phyloP scores from a whole-genome alignment of 2,113 vertebrate species.

The Cyprinodon variegatus region DNA sequence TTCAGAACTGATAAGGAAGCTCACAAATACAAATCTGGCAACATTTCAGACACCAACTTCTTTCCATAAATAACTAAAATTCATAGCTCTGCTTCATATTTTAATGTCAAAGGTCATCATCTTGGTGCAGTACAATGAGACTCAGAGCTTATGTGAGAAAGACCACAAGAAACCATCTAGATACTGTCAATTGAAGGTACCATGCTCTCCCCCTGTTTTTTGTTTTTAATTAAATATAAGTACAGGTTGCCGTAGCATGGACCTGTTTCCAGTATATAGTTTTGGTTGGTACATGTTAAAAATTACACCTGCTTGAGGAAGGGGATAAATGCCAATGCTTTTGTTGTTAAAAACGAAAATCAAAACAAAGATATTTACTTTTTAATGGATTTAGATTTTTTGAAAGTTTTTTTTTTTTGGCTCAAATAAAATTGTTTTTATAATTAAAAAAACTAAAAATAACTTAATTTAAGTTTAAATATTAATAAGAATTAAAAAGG shows the following conservation, averaged over 20 bases:
- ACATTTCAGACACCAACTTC: neutral
- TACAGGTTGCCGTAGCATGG: neutral
- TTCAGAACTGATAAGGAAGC: neutral
- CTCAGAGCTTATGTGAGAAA: neutral
- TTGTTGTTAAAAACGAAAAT: neutral
- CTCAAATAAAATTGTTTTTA: neutral
- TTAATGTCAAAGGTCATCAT: neutral
- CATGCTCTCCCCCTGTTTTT: neutral
- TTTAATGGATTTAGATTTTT: neutral
- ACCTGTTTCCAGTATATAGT: neutral
- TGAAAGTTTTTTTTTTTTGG: neutral
- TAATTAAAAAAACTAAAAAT: neutral
- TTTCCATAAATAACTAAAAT: neutral
- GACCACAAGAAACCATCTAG: neutral
- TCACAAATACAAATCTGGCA: neutral
- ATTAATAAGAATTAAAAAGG: neutral
- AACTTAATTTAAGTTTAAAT: no score
- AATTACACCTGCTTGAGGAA: neutral
- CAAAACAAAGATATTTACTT: neutral
- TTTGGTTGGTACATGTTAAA: neutral
- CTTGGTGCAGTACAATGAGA: neutral
- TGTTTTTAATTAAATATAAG: neutral
- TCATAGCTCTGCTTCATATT: neutral
- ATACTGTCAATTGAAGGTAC: neutral
- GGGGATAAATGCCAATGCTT: neutral